Conservation (phyloP, 2,888 invertebrate species). For the Morinoia aosen region DNA sequence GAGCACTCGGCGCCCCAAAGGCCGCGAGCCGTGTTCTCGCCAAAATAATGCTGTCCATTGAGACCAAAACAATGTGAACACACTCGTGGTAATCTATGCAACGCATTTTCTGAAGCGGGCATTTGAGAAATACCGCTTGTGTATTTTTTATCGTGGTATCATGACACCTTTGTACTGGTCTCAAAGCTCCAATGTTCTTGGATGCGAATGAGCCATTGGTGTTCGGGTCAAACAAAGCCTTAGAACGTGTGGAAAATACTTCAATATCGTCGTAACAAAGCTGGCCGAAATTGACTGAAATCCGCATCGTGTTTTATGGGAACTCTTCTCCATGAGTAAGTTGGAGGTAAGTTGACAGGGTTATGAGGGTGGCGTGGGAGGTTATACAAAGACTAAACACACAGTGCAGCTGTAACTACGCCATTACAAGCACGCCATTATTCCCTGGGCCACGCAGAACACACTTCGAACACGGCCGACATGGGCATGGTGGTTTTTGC, state of each 20-base stretch:
- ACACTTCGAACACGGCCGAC: constrained; percentile 18
- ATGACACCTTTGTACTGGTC: constrained; percentile 49
- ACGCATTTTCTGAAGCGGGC: constrained; percentile 6
- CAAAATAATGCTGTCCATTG: constrained; percentile 50
- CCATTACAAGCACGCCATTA: constrained; percentile 48
- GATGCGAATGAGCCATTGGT: constrained; percentile 45
- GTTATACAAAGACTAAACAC: constrained; percentile 38
- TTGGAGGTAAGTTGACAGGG: background rate
- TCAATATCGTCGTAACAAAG: constrained; percentile 42
- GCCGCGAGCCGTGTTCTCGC: constrained; percentile 28
- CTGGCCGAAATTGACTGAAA: constrained; percentile 35
- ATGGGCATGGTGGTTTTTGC: constrained; percentile 10
- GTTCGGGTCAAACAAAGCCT: constrained; percentile 26
- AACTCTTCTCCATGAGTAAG: constrained; percentile 4
- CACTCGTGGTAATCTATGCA: constrained; percentile 45
- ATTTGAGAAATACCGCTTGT: constrained; percentile 51
- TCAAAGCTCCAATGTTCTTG: constrained; percentile 40
- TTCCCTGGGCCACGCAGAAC: constrained; percentile 25
- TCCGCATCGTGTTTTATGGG: constrained; percentile 28
- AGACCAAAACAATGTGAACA: constrained; percentile 52
- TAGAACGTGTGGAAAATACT: constrained; percentile 34
- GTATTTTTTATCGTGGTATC: constrained; percentile 53
- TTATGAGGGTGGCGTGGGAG: constrained; percentile 33
- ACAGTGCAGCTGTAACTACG: constrained; percentile 29
- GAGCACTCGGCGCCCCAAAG: constrained; percentile 28